Base-by-base conservation (phyloP, 35 echinoderm and acorn worm genomes). In the Nesometra sesokonis region DNA sequence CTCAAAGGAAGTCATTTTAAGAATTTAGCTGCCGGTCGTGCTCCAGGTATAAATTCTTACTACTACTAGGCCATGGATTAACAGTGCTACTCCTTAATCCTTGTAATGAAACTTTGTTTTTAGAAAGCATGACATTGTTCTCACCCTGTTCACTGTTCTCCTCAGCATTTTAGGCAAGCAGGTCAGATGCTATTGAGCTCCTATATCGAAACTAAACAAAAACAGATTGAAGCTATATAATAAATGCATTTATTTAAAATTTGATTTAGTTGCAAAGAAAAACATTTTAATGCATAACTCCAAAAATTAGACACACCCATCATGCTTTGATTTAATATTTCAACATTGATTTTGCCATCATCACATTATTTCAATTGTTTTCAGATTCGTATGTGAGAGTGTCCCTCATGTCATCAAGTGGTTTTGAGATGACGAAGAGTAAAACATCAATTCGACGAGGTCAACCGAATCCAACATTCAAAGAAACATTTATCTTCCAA, bases 1-100 rank as follows among this genome's bases (percentile, higher is more conserved):
- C 94, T 99, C 90, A 99, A 99, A 85, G 96, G 96, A 78, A 99
- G 96, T 35, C 96, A 99, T 79, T 99, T 99, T 86, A 99, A 93
- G 79, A 93, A 99, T n/a, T 84, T 89, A n/a, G 89, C 93, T 31
- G 90, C 85, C 19, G 92, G 92, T 67, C 89, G 96, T 40, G 89
- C 96, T 32, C 96, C 96, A 78, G 96, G 96, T 99, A 80, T 7
- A 43, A 7, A 43, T 43, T 43, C 15, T 43, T 43, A 7, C 4
- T 7, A 43, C 15, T 43, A 7, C 15, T 4, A 15, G 5, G 15
- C 4, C 38, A 43, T 7, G 4, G 38, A 7, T 43, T 43, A n/a
- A n/a, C n/a, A n/a, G n/a, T n/a, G n/a, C n/a, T n/a, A n/a, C n/a
- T n/a, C n/a, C n/a, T n/a, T n/a, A n/a, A n/a, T n/a, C n/a, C n/a